phyloP scores from a whole-genome alignment of 2,888 invertebrate genomes.

The Idaea biselata region DNA sequence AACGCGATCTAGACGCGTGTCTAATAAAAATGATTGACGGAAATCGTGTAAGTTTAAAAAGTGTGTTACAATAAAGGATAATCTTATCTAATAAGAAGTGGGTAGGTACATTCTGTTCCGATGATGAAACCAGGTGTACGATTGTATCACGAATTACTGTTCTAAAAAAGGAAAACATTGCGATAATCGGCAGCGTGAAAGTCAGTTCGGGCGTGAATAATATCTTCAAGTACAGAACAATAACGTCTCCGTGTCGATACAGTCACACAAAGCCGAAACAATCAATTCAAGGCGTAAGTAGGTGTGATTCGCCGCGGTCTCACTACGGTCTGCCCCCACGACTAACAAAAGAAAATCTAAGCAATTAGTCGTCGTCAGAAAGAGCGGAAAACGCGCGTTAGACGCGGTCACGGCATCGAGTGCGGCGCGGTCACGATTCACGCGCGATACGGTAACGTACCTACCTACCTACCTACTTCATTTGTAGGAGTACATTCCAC shows the following conservation, averaged over 20 bases:
- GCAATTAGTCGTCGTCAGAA: slow-evolving; percentile 80
- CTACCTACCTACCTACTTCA: no score
- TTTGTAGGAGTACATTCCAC: slow-evolving; percentile 18
- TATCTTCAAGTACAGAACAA: slow-evolving; percentile 69
- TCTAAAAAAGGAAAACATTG: slow-evolving; percentile 67
- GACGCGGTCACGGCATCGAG: slow-evolving; percentile 71
- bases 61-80: no score
- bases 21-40: no score
- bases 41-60: no score
- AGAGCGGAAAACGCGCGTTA: slow-evolving; percentile 80
- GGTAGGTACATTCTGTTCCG: no score
- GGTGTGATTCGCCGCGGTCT: slow-evolving; percentile 76
- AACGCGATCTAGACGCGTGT: no score
- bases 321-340: slow-evolving; percentile 72
- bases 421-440: slow-evolving; percentile 55
- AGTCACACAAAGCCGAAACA: slow-evolving; percentile 78
- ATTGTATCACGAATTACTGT: slow-evolving; percentile 36
- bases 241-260: slow-evolving; percentile 75
- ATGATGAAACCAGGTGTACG: slow-evolving; percentile 15
- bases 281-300: slow-evolving; percentile 79
- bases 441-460: slow-evolving; percentile 27
- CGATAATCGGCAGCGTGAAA: slow-evolving; percentile 72
- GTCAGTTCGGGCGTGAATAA: slow-evolving; percentile 73
- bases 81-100: no score
- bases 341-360: slow-evolving; percentile 81